Base-by-base conservation (phyloP, 2,888 invertebrate genomes). In the Papilio protenor region DNA sequence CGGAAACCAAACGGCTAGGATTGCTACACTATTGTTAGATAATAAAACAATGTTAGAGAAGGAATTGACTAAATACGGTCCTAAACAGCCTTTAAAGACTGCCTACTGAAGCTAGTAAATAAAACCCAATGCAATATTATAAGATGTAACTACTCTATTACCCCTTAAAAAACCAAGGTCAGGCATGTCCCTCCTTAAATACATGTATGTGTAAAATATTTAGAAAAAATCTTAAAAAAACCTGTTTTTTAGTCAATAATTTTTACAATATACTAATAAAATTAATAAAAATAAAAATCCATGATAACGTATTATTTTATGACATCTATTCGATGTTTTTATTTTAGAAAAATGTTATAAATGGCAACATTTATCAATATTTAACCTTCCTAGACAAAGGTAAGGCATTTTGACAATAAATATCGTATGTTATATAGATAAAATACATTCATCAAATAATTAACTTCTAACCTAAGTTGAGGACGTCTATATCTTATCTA, bases 11-110 rank as follows among this genome's bases (percentile, higher is more conserved):
- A 21, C 21, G 40, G 12, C 10, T 11, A 23, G 45, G 23, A 59
- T 73, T 59, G 74, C 74, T 47, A 61, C 49, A 27, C 66, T 10
- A 45, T 66, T 66, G 66, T 66, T 69, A 14, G 45, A 69, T 69
- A 69, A 69, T 45, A 69, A 45, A 14, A 69, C 66, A 45, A 45
- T n/a, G n/a, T 69, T 45, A 69, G 66, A 66, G 21, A 3, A 21
- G 21, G 14, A 21, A 64, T 33, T 33, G 61, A 16, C 1, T 64
- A 27, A 16, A 14, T 61, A 16, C 14, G 6, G 16, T 27, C 14
- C 5, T 8, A n/a, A 3, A 66, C n/a, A 66, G n/a, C 18, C 40
- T 40, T 40, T 40, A 40, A 40, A 40, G 40, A 40, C 40, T 40
- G 40, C 40, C 40, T 8, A 40, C 40, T 40, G 40, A 8, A 8